Percentiles rank a stretch among this genome's conserved stretches.
Conservation (phyloP, 2,888 invertebrate species). For the Chironomus riparius region DNA sequence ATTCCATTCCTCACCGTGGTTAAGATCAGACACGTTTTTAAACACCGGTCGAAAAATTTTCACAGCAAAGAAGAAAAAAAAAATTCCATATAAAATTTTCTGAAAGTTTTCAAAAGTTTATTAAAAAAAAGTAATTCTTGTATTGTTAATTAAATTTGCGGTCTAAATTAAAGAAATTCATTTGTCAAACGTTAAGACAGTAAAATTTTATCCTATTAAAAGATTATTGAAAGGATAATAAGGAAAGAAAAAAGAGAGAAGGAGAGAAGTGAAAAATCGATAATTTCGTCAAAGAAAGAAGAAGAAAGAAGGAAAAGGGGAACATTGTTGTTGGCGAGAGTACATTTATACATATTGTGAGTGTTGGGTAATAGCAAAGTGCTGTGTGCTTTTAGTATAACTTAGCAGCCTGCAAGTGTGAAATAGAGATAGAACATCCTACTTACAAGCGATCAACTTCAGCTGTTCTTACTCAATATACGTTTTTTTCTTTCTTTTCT, state of each 20-base stretch:
- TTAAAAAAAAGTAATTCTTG: background rate
- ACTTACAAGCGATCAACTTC: background rate
- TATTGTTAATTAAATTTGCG: background rate
- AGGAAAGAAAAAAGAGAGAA: background rate
- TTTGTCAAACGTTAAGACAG: background rate
- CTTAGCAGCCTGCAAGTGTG: background rate
- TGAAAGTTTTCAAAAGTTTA: slow-evolving; percentile 12
- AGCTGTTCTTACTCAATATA: background rate
- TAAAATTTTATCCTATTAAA: background rate
- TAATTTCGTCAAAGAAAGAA: slow-evolving; percentile 11
- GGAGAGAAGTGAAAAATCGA: slow-evolving; percentile 26
- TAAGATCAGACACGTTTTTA: slow-evolving; percentile 19
- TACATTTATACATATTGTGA: background rate
- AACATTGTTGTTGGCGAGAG: slow-evolving; percentile 17
- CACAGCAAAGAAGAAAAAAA: slow-evolving; percentile 25
- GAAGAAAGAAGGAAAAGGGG: background rate
- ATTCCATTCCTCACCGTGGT: slow-evolving; percentile 27
- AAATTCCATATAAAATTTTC: slow-evolving; percentile 5
- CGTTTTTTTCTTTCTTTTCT: background rate
- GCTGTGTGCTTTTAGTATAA: background rate
- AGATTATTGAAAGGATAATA: background rate
- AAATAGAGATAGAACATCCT: slow-evolving; percentile 1
- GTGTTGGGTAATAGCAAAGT: slow-evolving; percentile 22
- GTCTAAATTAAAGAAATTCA: background rate
- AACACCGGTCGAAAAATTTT: slow-evolving; percentile 26